Evolutionary conservation across 2,888 invertebrate species (phyloP).

Genomic region (Malthinus seriepunctatus): DNA sequence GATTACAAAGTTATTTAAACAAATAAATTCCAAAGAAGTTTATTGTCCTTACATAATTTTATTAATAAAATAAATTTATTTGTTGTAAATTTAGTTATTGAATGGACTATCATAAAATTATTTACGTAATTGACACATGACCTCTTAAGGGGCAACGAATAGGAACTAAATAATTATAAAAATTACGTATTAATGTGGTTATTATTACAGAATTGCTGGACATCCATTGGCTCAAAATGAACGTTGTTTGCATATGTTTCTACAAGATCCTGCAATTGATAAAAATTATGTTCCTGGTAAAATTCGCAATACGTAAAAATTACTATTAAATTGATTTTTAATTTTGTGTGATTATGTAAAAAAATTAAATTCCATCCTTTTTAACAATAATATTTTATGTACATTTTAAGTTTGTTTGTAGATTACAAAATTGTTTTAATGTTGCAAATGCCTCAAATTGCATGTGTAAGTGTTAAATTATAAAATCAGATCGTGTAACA

Average conservation of each 20-base stretch:
- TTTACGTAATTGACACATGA: too few species aligned
- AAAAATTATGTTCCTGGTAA: conserved; percentile 99
- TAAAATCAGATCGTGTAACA: too few species aligned
- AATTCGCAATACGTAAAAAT: conserved; percentile 88
- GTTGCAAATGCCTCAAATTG: too few species aligned
- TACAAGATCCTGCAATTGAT: conserved; percentile 96
- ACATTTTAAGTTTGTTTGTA: conserved; percentile 10
- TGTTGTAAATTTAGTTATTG: too few species aligned
- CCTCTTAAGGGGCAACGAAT: background rate
- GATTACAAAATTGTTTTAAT: too few species aligned
- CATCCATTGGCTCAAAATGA: conserved; percentile 99
- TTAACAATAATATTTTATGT: conserved; percentile 20
- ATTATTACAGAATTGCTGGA: conserved; percentile 81
- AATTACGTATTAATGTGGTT: conserved; percentile 38
- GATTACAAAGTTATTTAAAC: too few species aligned
- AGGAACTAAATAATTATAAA: conserved; percentile 9
- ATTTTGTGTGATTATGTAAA: conserved; percentile 26
- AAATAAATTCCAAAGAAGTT: background rate
- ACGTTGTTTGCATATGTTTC: conserved; percentile 98
- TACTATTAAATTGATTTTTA: conserved; percentile 14
- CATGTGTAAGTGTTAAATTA: too few species aligned
- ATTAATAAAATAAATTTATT: background rate
- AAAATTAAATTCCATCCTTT: conserved; percentile 27
- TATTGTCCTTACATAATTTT: too few species aligned
- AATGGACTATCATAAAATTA: too few species aligned